Percentiles rank a stretch among this genome's conserved stretches.
Evolutionary conservation across 2,888 invertebrate species (phyloP).

Genomic region (Eueremaeus valkanovi): DNA sequence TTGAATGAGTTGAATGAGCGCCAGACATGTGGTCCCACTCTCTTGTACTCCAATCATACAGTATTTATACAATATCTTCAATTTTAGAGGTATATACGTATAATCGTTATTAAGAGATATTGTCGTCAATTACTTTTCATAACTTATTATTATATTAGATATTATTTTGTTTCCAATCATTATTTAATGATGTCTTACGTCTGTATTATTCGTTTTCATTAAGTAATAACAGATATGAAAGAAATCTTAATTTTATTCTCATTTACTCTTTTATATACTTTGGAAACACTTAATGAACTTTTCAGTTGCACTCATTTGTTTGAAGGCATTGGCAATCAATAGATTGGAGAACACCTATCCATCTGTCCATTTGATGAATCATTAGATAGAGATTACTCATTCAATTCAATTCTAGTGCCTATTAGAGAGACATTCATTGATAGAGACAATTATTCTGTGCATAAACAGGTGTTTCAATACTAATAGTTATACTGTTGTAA

Average conservation of each 20-base stretch:
- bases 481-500: background rate
- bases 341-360: background rate
- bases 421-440: background rate
- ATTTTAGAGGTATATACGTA: too few species aligned
- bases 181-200: slow-evolving; percentile 8
- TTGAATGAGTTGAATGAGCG: slow-evolving; percentile 1
- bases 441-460: background rate
- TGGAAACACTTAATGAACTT: background rate
- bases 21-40: background rate
- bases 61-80: too few species aligned
- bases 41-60: background rate
- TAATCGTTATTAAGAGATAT: background rate
- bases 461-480: background rate
- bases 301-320: background rate
- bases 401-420: background rate
- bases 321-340: slow-evolving; percentile 7
- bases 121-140: background rate
- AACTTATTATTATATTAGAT: background rate
- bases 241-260: too few species aligned
- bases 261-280: background rate
- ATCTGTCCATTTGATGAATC: background rate
- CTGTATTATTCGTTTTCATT: background rate
- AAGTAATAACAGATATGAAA: background rate
- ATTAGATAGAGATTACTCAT: background rate
- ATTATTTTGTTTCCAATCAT: background rate